Evolutionary conservation across 2,797 vertebrate genomes (phyloP), one percentile per base, ranked within the genome.

Genomic region (Sebastes aleutianus): DNA sequence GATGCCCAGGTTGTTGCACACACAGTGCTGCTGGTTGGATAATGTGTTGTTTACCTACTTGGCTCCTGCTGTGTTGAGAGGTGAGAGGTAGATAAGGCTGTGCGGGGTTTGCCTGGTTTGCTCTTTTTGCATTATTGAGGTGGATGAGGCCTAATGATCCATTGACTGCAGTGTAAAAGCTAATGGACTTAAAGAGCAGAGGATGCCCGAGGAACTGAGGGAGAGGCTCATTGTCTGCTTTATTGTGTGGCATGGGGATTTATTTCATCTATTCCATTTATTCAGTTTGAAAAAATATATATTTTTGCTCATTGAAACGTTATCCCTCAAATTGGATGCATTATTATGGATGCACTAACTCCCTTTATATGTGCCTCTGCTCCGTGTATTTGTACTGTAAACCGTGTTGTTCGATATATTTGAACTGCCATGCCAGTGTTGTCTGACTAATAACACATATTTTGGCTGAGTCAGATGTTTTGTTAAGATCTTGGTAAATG

Each of bases 111-210:
- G 83, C 85, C 82, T 79, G 85, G 27, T 91, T 92, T 92, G 90
- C 89, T 93, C 93, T 94, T 91, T 93, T 89, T 95, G 93, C 91
- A 95, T 95, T 93, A 95, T 94, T 95, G 88, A 95, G 91, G 87
- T 74, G 57, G 85, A 90, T 90, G 85, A 61, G 27, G 70, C 80
- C 85, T 92, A 93, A 93, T 93, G 89, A 95, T 86, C 78, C 87
- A 59, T 59, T 57, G 72, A 83, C 88, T 88, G 85, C 57, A 64
- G 83, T 27, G 58, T 71, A 32, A 87, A 50, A 78, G 77, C 75
- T 88, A 87, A 89, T 88, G 70, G 85, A 85, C 56, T 80, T 63
- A 58, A 50, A 79, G 57, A 20, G 11, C 36, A 74, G 76, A 58
- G 69, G 53, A 83, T 50, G 75, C 24, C 54, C 2, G 27, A 69